Evolutionary conservation across 2,113 vertebrate genomes (phyloP).

Genomic region (Brachypteracias leptosomus): DNA sequence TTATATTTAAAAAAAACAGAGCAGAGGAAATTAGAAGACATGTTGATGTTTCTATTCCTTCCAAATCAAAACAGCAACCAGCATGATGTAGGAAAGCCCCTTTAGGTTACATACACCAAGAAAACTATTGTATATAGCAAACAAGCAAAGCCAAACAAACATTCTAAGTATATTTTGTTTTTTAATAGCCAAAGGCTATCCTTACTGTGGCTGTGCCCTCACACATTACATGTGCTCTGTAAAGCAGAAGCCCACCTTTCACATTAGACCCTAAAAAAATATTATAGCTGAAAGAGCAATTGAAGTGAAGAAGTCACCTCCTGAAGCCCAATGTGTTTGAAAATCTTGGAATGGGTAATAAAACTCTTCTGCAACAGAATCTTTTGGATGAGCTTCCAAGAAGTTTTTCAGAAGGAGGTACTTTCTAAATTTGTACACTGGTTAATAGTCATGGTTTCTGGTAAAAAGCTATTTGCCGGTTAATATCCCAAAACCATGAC

Average conservation of each 20-base stretch:
- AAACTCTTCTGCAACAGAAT: background rate
- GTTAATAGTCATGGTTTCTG: background rate
- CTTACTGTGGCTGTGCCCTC: background rate
- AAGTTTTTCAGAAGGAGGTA: background rate
- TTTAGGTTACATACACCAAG: background rate
- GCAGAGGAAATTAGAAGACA: conserved; percentile 48
- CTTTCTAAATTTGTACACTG: background rate
- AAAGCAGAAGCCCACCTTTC: background rate
- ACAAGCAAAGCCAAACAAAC: background rate
- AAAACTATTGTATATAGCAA: background rate
- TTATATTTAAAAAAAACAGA: background rate
- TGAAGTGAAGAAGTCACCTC: background rate
- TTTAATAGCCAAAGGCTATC: background rate
- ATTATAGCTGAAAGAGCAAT: background rate
- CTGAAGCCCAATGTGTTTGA: accelerated
- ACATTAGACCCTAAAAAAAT: background rate
- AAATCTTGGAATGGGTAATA: background rate
- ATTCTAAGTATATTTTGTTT: background rate
- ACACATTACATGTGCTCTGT: background rate
- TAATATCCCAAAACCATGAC: background rate
- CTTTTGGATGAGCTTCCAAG: background rate
- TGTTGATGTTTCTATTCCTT: conserved; percentile 35
- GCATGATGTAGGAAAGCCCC: conserved; percentile 12
- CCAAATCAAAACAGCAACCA: conserved; percentile 30
- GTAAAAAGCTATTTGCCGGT: background rate